Evolutionary conservation across 2,888 invertebrate genomes (phyloP).

Genomic region (Parnassius glacialis): DNA sequence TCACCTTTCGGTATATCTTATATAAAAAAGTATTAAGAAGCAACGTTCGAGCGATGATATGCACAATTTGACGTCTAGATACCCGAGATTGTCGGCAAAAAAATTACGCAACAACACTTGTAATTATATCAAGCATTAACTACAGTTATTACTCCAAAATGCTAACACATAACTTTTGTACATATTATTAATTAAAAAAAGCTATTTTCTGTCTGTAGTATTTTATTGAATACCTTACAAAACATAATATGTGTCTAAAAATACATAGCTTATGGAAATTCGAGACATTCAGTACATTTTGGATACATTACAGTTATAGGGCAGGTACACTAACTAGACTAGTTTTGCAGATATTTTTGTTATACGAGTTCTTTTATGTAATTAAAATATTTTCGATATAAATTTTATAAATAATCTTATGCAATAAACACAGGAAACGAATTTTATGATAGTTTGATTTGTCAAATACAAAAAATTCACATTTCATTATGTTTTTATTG

Average conservation of each 20-base stretch:
- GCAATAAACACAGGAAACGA: too few relatives aligned
- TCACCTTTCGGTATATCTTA: conserved; percentile 19
- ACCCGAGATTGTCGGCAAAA: not conserved
- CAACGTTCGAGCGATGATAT: conserved; percentile 4
- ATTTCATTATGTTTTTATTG: too few relatives aligned
- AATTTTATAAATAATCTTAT: too few relatives aligned
- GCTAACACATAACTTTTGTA: conserved; percentile 33
- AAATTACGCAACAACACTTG: conserved; percentile 5
- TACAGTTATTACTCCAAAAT: conserved; percentile 18
- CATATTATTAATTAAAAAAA: conserved; percentile 37
- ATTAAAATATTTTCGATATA: too few relatives aligned
- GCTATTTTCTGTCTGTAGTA: conserved; percentile 37
- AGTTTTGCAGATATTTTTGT: not conserved
- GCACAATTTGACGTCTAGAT: conserved; percentile 15
- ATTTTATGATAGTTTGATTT: too few relatives aligned
- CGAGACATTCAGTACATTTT: conserved; percentile 52
- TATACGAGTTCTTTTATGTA: too few relatives aligned
- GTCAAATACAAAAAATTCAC: too few relatives aligned
- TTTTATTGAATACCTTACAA: conserved; percentile 40
- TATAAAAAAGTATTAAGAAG: conserved; percentile 12
- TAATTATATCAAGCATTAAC: conserved; percentile 18
- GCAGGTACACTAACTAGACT: conserved; percentile 29
- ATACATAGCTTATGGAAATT: conserved; percentile 55
- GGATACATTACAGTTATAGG: conserved; percentile 26
- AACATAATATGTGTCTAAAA: conserved; percentile 53